Evolutionary conservation across 2,797 vertebrate species (phyloP).

Genomic region (Cyclopterus lumpus): DNA sequence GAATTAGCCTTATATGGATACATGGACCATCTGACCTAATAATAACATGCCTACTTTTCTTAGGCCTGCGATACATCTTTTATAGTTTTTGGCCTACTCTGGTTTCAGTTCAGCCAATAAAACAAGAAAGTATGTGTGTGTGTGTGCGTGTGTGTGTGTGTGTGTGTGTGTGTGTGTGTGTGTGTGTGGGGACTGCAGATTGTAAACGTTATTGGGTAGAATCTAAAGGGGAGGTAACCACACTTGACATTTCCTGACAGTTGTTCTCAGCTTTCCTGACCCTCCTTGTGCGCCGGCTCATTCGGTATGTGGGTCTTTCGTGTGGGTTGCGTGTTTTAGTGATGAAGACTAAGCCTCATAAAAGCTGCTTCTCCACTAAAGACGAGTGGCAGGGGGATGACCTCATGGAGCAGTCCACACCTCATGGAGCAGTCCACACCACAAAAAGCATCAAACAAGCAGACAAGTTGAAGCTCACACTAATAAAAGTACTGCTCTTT

Average conservation of each 20-base stretch:
- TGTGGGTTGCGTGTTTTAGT: constrained; percentile 58
- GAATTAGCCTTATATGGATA: constrained; percentile 8
- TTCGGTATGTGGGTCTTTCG: constrained; percentile 19
- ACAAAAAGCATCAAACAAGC: constrained; percentile 48
- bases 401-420: too few species aligned
- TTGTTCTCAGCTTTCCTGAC: constrained; percentile 41
- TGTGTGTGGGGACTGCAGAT: constrained; percentile 39
- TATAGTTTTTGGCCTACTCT: constrained; percentile 29
- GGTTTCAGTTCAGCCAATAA: constrained; percentile 46
- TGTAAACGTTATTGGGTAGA: constrained; percentile 48
- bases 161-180: constrained; percentile 13
- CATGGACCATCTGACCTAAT: constrained; percentile 25
- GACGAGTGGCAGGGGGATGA: constrained; percentile 54
- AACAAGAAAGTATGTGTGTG: constrained; percentile 27
- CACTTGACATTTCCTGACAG: constrained; percentile 51
- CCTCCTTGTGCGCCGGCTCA: constrained; percentile 24
- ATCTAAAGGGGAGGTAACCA: constrained; percentile 39
- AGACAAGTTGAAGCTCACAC: constrained; percentile 15
- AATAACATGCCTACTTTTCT: constrained; percentile 28
- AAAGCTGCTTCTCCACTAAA: constrained; percentile 54
- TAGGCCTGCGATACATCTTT: constrained; percentile 29
- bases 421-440: too few species aligned
- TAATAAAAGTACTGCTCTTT: background rate
- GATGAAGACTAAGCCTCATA: constrained; percentile 61
- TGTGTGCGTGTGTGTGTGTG: constrained; percentile 20